Evolutionary conservation across 2,113 vertebrate genomes (phyloP).

Genomic region (Parotia lawesii): DNA sequence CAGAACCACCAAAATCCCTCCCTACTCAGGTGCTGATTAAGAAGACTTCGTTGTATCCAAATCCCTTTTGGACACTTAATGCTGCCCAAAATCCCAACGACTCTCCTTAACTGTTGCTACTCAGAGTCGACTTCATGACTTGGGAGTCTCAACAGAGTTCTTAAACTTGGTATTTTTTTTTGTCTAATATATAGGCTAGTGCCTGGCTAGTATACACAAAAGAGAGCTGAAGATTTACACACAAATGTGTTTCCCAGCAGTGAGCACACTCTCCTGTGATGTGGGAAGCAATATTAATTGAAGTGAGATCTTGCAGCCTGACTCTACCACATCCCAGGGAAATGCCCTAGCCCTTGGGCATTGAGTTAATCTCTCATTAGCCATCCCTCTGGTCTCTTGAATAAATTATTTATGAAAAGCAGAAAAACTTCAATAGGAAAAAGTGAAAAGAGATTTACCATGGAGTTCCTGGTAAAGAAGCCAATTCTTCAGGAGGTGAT

Average conservation of each 20-base stretch:
- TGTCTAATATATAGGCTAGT: neutral
- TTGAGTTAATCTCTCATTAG: slow-evolving; percentile 61
- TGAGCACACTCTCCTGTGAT: slow-evolving; percentile 40
- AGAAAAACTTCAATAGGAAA: slow-evolving; percentile 54
- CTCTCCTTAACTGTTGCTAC: neutral
- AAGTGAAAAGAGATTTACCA: slow-evolving; percentile 52
- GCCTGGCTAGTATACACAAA: neutral
- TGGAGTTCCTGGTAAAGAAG: slow-evolving; percentile 13
- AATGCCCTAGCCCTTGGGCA: slow-evolving; percentile 60
- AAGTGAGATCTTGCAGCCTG: slow-evolving; percentile 53
- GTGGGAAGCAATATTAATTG: slow-evolving; percentile 62
- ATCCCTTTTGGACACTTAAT: neutral
- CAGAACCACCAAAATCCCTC: neutral
- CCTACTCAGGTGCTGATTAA: neutral
- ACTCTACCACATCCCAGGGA: slow-evolving; percentile 63
- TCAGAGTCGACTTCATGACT: neutral
- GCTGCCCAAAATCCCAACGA: neutral
- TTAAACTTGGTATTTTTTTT: neutral
- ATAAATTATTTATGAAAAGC: slow-evolving; percentile 65
- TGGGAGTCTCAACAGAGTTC: neutral
- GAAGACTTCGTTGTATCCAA: neutral
- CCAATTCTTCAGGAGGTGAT: slow-evolving; percentile 12
- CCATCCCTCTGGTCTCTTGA: slow-evolving; percentile 53
- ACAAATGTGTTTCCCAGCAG: slow-evolving; percentile 36
- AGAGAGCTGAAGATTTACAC: slow-evolving; percentile 15